These are phyloP conservation scores for Zenarchopterus dispar DNA, from an alignment of 2,797 vertebrate species.

Conservation along the genomic window DNA sequence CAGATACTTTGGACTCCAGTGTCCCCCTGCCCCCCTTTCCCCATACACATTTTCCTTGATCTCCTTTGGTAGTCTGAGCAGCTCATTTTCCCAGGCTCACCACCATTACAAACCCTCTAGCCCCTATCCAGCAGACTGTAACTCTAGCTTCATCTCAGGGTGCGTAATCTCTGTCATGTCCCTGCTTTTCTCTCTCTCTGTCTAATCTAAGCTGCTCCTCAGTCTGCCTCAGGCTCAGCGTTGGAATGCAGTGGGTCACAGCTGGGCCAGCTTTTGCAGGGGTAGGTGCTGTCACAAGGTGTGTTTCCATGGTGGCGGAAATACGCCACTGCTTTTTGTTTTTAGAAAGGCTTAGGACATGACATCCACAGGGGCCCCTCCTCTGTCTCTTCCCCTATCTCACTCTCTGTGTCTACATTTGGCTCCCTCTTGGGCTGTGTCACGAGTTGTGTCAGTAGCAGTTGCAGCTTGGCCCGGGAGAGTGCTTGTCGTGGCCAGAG, in stretches of 20 bases:
- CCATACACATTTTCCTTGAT: constrained; percentile 43
- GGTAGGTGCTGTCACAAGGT: constrained; percentile 69
- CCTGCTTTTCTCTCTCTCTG: constrained; percentile 35
- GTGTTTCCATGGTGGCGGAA: constrained; percentile 69
- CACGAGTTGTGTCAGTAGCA: constrained; percentile 69
- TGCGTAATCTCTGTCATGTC: constrained; percentile 70
- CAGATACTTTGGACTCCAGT: constrained; percentile 62
- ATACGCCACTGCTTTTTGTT: constrained; percentile 38
- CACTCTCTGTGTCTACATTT: constrained; percentile 58
- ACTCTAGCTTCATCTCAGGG: constrained; percentile 58
- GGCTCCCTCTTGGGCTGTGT: constrained; percentile 65
- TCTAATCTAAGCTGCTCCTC: constrained; percentile 45
- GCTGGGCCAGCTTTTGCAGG: constrained; percentile 53
- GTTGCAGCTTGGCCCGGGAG: constrained; percentile 59
- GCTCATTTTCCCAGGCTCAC: constrained; percentile 54
- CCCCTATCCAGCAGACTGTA: constrained; percentile 65
- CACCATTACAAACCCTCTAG: constrained; percentile 39
- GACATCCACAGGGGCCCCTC: constrained; percentile 32
- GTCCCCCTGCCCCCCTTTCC: constrained; percentile 19
- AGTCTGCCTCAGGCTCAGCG: constrained; percentile 54
- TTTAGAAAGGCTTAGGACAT: constrained; percentile 49
- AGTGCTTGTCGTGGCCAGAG: constrained; percentile 53
- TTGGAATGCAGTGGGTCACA: constrained; percentile 69
- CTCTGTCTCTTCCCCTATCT: constrained; percentile 14
- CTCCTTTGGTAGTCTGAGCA: constrained; percentile 17